Evolutionary conservation across 2,113 vertebrate species (phyloP).

Genomic region (Actenoides hombroni): DNA sequence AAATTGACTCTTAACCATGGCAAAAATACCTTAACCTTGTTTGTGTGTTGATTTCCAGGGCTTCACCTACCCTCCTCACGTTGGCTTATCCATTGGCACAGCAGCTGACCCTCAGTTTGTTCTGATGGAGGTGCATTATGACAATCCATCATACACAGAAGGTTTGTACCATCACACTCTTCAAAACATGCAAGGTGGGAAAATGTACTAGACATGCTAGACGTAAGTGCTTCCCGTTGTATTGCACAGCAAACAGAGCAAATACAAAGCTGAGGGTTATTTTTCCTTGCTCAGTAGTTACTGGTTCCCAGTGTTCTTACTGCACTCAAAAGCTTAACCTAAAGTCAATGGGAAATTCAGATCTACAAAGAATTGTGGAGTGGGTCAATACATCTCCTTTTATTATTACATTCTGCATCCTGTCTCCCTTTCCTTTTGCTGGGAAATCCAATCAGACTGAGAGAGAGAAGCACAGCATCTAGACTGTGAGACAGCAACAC

Average conservation of each 20-base stretch:
- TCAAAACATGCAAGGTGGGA: background rate
- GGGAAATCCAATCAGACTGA: background rate
- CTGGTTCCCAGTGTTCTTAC: background rate
- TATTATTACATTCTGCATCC: background rate
- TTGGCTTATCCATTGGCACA: slow-evolving; percentile 85
- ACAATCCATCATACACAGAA: slow-evolving; percentile 82
- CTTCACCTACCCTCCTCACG: slow-evolving; percentile 84
- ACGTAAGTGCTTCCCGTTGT: background rate
- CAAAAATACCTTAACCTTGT: background rate
- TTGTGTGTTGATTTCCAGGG: slow-evolving; percentile 71
- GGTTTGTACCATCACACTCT: slow-evolving; percentile 65
- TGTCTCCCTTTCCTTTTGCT: background rate
- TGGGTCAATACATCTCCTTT: background rate
- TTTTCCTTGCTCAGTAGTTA: background rate
- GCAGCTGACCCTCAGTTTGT: slow-evolving; percentile 80
- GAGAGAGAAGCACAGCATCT: background rate
- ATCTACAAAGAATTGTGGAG: background rate
- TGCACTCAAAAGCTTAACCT: background rate
- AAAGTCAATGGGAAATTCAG: background rate
- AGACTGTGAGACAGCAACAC: background rate
- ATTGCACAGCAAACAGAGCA: background rate
- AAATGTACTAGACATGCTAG: background rate
- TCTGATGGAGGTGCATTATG: slow-evolving; percentile 87
- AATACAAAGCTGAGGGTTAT: background rate
- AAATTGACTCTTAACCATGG: background rate